Conservation (phyloP, 2,113 vertebrate genomes). For the Brachypteracias leptosomus region DNA sequence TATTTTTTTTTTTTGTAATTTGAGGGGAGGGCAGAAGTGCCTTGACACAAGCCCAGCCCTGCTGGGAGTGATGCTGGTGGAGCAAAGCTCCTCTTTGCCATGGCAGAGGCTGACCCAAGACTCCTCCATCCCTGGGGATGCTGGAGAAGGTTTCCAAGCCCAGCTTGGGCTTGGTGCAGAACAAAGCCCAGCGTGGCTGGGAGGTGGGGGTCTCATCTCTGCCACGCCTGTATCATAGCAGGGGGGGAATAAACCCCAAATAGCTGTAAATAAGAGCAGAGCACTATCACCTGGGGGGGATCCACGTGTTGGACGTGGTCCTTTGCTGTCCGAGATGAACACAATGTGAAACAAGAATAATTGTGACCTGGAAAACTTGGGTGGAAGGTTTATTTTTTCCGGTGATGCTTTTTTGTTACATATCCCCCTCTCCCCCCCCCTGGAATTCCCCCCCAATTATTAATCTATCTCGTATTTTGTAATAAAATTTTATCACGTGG, state of each 20-base stretch:
- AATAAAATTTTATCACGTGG: slow-evolving; percentile 38
- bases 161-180: not conserved
- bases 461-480: slow-evolving; percentile 52
- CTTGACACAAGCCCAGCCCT: not conserved
- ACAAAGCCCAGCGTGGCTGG: not conserved
- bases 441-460: not conserved
- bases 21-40: not conserved
- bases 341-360: not conserved
- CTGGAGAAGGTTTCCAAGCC: not conserved
- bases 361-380: not conserved
- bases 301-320: not conserved
- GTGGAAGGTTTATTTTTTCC: not conserved
- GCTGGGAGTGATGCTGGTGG: not conserved
- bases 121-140: not conserved
- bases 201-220: not conserved
- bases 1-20: not conserved
- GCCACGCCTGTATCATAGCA: not conserved
- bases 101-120: not conserved
- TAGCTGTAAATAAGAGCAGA: slow-evolving; percentile 31
- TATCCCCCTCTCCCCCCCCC: not conserved
- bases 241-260: not conserved
- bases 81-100: not conserved
- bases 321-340: not conserved
- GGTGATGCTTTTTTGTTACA: slow-evolving; percentile 18
- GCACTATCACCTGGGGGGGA: not conserved